phyloP scores from a whole-genome alignment of 2,888 invertebrate species.

The Autographa pulchrina region DNA sequence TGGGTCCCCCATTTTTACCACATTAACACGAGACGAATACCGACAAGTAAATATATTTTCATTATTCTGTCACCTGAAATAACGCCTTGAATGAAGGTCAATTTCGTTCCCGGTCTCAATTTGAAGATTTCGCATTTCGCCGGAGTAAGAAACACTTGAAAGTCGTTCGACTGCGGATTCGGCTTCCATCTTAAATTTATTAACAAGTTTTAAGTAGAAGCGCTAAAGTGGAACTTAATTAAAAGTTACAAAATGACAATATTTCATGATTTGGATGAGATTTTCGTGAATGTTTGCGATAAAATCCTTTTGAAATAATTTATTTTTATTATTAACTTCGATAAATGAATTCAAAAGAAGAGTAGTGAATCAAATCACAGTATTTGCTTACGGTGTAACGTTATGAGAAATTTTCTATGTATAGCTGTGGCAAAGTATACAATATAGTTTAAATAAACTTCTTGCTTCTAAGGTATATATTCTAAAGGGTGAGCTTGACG shows the following conservation, averaged over 20 bases:
- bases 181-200: conserved; percentile 3
- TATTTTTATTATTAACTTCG: background rate
- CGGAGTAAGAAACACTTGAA: background rate
- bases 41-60: conserved; percentile 33
- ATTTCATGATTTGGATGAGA: background rate
- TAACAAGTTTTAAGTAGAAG: conserved; percentile 4
- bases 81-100: conserved; percentile 14
- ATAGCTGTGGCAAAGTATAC: background rate
- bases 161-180: background rate
- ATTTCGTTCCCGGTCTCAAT: conserved; percentile 10
- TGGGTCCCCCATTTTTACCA: conserved; percentile 42
- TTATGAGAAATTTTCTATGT: too few relatives aligned
- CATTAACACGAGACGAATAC: conserved; percentile 24
- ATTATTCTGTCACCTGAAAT: conserved; percentile 24
- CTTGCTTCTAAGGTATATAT: background rate
- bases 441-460: background rate
- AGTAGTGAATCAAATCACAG: background rate
- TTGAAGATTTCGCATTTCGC: conserved; percentile 17
- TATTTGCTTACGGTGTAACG: background rate
- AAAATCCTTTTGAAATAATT: background rate
- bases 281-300: background rate
- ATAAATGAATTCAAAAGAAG: background rate
- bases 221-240: background rate
- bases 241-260: background rate
- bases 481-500: conserved; percentile 5